Conservation (phyloP, 2,797 vertebrate species). For the Takifugu ocellatus region DNA sequence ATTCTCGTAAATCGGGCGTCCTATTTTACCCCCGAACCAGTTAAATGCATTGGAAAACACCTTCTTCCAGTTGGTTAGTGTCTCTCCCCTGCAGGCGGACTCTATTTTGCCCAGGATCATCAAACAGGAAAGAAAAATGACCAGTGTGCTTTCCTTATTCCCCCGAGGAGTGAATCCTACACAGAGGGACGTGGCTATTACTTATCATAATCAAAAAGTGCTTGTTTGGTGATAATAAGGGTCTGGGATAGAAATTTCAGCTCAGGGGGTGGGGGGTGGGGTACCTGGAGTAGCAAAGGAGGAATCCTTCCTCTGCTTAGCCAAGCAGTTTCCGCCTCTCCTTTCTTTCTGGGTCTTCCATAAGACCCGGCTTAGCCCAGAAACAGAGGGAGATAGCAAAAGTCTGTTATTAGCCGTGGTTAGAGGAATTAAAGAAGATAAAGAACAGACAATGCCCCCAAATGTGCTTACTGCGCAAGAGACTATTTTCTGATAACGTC, state of each 20-base stretch:
- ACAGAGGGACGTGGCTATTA: slow-evolving; percentile 73
- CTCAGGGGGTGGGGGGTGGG: slow-evolving; percentile 59
- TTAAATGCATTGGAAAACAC: no score
- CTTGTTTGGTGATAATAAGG: slow-evolving; percentile 78
- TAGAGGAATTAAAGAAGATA: slow-evolving; percentile 59
- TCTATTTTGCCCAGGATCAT: slow-evolving; percentile 51
- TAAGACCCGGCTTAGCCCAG: slow-evolving; percentile 67
- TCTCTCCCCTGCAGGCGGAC: slow-evolving; percentile 24
- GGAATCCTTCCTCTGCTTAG: slow-evolving; percentile 74
- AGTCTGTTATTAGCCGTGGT: slow-evolving; percentile 65
- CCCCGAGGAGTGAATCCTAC: slow-evolving; percentile 68
- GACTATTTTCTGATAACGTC: slow-evolving; percentile 36
- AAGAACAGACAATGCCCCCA: slow-evolving; percentile 66
- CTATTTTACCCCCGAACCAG: no score
- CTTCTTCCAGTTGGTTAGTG: slow-evolving; percentile 11
- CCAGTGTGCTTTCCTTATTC: slow-evolving; percentile 58
- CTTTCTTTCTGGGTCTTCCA: slow-evolving; percentile 59
- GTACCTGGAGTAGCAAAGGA: slow-evolving; percentile 67
- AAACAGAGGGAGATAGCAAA: slow-evolving; percentile 66
- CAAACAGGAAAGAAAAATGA: slow-evolving; percentile 73
- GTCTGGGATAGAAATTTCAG: slow-evolving; percentile 70
- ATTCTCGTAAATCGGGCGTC: no score
- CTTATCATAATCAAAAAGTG: slow-evolving; percentile 78
- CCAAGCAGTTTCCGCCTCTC: slow-evolving; percentile 64
- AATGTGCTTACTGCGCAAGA: slow-evolving; percentile 66